Percentiles rank a stretch among this genome's conserved stretches.
These are phyloP conservation scores for Anas georgica DNA, from an alignment of 2,797 vertebrate species.

Conservation along the genomic window DNA sequence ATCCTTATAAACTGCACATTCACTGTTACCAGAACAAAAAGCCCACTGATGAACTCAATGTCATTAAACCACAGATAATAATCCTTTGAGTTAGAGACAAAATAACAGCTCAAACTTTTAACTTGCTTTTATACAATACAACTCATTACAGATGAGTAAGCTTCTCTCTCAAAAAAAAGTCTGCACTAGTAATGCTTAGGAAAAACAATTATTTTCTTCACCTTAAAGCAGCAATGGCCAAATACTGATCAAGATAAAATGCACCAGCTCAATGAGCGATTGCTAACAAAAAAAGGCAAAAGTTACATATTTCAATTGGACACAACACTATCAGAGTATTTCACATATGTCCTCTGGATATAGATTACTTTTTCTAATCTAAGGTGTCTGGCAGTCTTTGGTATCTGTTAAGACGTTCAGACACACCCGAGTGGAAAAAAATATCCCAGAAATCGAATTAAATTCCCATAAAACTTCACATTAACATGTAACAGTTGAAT, in stretches of 20 bases:
- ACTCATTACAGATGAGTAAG: not conserved
- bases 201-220: not conserved
- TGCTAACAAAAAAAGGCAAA: not conserved
- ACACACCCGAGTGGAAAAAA: not conserved
- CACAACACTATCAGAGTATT: not conserved
- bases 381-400: not conserved
- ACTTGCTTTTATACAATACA: constrained; percentile 14
- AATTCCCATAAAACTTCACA: not conserved
- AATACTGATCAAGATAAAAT: constrained; percentile 3
- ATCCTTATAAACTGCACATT: not conserved
- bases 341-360: not conserved
- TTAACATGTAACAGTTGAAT: not conserved
- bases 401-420: not conserved
- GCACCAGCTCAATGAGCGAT: not conserved
- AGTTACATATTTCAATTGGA: not conserved
- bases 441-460: not conserved
- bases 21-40: not conserved
- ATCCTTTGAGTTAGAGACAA: not conserved
- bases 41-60: not conserved
- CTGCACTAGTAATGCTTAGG: not conserved
- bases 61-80: not conserved
- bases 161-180: not conserved
- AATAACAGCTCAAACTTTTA: constrained; percentile 8
- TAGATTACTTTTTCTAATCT: not conserved
- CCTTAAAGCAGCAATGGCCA: not conserved